These are phyloP conservation scores for Leptopilina boulardi DNA, from an alignment of 1,140 invertebrate genomes.

Conservation along the genomic window DNA sequence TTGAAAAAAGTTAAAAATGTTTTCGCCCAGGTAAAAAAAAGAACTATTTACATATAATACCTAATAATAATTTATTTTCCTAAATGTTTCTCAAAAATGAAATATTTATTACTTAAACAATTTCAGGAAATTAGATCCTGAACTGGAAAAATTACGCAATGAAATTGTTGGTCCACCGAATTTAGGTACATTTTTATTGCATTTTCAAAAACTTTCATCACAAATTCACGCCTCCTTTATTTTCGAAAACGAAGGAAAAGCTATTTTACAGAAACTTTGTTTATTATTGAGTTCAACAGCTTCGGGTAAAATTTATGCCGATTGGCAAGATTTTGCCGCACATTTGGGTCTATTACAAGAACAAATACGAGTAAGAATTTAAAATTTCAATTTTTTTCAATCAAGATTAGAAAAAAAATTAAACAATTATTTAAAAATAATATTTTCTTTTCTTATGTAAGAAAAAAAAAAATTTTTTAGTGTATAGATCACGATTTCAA, in stretches of 20 bases:
- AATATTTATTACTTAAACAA: conserved; percentile 38
- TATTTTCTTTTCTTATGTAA: background rate
- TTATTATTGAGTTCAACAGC: conserved; percentile 63
- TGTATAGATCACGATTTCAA: conserved; percentile 69
- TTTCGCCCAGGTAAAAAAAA: conserved; percentile 32
- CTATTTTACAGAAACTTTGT: conserved; percentile 61
- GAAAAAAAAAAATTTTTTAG: conserved; percentile 41
- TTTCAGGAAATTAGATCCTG: conserved; percentile 59
- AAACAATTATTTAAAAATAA: conserved; percentile 2
- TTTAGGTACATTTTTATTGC: conserved; percentile 55
- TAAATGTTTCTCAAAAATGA: conserved; percentile 5
- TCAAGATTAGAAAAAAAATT: background rate
- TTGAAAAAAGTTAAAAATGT: conserved; percentile 3
- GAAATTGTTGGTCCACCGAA: conserved; percentile 61
- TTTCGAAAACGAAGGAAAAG: conserved; percentile 60
- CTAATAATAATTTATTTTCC: conserved; percentile 27
- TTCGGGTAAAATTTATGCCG: conserved; percentile 60
- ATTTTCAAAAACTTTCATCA: conserved; percentile 49
- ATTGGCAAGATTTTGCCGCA: conserved; percentile 65
- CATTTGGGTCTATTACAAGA: conserved; percentile 59
- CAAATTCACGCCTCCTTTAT: conserved; percentile 62
- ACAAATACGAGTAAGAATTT: conserved; percentile 61
- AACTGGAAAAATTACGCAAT: conserved; percentile 59
- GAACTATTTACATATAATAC: background rate
- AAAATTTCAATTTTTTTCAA: conserved; percentile 16